phyloP scores from a whole-genome alignment of 2,888 invertebrate genomes.

The Eupsilia transversa region DNA sequence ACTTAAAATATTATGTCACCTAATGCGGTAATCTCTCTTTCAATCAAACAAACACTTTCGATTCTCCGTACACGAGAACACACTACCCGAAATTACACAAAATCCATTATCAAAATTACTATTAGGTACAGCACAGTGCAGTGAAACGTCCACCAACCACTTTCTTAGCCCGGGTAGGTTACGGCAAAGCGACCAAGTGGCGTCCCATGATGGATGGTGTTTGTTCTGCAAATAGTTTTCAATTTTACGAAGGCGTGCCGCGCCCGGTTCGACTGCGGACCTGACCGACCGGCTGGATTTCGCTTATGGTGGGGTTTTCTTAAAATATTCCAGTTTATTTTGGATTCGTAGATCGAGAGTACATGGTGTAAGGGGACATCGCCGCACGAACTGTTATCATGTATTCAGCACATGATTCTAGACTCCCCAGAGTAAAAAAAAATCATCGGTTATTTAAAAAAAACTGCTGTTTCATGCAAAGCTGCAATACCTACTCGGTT shows the following conservation, averaged over 20 bases:
- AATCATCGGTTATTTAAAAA: background rate
- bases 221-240: constrained; percentile 88
- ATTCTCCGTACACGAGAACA: constrained; percentile 9
- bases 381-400: background rate
- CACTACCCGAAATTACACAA: constrained; percentile 46
- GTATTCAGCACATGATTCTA: background rate
- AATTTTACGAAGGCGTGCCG: constrained; percentile 80
- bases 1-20: constrained; percentile 4
- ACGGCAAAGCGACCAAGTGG: constrained; percentile 86
- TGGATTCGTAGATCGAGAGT: constrained; percentile 6
- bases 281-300: constrained; percentile 51
- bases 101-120: constrained; percentile 62
- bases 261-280: constrained; percentile 30
- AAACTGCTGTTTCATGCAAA: background rate
- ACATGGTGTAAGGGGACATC: background rate
- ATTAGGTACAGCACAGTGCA: constrained; percentile 7
- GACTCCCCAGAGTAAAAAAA: background rate
- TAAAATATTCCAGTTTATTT: constrained; percentile 21
- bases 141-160: constrained; percentile 18
- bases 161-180: constrained; percentile 62
- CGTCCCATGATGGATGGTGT: constrained; percentile 87
- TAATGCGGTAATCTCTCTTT: constrained; percentile 33
- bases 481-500: too few species aligned
- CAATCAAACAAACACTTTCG: constrained; percentile 33
- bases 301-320: constrained; percentile 57